Conservation (phyloP, 2,797 vertebrate genomes). For the Gallinago solitaria region DNA sequence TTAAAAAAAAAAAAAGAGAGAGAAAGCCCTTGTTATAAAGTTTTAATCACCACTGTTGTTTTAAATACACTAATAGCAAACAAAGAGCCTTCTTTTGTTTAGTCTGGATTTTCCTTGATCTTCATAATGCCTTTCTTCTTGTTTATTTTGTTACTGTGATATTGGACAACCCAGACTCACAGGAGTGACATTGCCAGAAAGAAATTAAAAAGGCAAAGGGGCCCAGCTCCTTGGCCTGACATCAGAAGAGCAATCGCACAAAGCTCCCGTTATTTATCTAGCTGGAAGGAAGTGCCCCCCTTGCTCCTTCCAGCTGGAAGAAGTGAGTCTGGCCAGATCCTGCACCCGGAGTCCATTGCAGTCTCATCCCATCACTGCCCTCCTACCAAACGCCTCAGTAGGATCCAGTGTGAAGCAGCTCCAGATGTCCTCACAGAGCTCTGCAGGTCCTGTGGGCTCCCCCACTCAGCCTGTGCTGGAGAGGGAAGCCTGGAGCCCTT, state of each 20-base stretch:
- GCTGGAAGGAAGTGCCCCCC: slow-evolving; percentile 34
- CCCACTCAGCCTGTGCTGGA: not conserved
- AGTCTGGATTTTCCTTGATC: slow-evolving; percentile 64
- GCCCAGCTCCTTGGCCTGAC: slow-evolving; percentile 12
- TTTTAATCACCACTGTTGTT: slow-evolving; percentile 45
- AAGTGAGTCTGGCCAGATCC: not conserved
- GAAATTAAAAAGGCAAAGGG: not conserved
- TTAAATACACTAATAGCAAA: slow-evolving; percentile 45
- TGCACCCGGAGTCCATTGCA: not conserved
- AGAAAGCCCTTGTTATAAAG: slow-evolving; percentile 38
- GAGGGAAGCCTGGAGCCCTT: not conserved
- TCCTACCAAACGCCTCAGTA: not conserved
- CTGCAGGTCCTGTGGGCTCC: not conserved
- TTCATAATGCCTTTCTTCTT: slow-evolving; percentile 27
- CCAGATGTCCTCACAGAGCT: slow-evolving; percentile 5
- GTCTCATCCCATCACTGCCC: not conserved
- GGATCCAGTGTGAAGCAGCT: not conserved
- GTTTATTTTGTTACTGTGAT: slow-evolving; percentile 55
- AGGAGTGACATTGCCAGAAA: slow-evolving; percentile 7
- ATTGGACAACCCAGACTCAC: slow-evolving; percentile 11
- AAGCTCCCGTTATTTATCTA: not conserved
- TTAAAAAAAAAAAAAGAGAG: not conserved
- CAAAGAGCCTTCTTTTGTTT: slow-evolving; percentile 34
- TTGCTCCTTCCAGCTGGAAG: slow-evolving; percentile 12
- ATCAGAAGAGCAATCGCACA: not conserved